Conservation (phyloP, 2,888 invertebrate species). For the Drosophila neotestacea region DNA sequence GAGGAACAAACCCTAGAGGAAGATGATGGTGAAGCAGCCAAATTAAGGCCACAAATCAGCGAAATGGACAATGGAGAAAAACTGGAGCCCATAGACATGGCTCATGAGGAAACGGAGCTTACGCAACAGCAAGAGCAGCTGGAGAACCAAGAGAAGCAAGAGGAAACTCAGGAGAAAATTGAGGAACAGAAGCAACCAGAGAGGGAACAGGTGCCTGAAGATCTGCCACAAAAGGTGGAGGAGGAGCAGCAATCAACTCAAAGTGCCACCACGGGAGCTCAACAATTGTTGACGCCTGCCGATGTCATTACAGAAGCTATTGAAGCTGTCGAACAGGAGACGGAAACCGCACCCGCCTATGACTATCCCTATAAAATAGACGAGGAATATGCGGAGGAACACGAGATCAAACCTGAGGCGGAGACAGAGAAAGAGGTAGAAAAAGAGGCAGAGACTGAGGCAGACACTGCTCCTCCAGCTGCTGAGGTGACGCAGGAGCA, state of each 20-base stretch:
- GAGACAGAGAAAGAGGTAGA: slow-evolving; percentile 8
- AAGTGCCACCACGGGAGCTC: slow-evolving; percentile 57
- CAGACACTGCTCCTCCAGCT: slow-evolving; percentile 38
- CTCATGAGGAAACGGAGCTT: slow-evolving; percentile 67
- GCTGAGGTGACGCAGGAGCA: slow-evolving; percentile 18
- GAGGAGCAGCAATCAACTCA: slow-evolving; percentile 12
- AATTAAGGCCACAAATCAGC: slow-evolving; percentile 46
- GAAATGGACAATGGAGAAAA: slow-evolving; percentile 57
- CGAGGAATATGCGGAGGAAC: slow-evolving; percentile 78
- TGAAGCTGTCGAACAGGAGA: slow-evolving; percentile 47
- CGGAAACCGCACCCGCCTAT: slow-evolving; percentile 64
- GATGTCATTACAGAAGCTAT: slow-evolving; percentile 61
- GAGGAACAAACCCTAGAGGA: slow-evolving; percentile 82
- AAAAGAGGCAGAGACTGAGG: slow-evolving; percentile 6
- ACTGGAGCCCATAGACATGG: slow-evolving; percentile 56
- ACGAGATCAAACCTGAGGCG: slow-evolving; percentile 43
- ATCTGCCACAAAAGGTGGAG: neutral
- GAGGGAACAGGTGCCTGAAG: neutral
- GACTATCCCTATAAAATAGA: slow-evolving; percentile 84
- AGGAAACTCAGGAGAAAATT: slow-evolving; percentile 2
- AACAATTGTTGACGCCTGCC: slow-evolving; percentile 66
- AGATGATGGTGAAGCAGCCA: slow-evolving; percentile 59
- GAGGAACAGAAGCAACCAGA: slow-evolving; percentile 17
- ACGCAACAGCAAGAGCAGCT: slow-evolving; percentile 54
- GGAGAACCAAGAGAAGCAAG: slow-evolving; percentile 13